These are phyloP conservation scores for Coregonus clupeaformis DNA, from an alignment of 2,113 vertebrate species.

Conservation along the genomic window DNA sequence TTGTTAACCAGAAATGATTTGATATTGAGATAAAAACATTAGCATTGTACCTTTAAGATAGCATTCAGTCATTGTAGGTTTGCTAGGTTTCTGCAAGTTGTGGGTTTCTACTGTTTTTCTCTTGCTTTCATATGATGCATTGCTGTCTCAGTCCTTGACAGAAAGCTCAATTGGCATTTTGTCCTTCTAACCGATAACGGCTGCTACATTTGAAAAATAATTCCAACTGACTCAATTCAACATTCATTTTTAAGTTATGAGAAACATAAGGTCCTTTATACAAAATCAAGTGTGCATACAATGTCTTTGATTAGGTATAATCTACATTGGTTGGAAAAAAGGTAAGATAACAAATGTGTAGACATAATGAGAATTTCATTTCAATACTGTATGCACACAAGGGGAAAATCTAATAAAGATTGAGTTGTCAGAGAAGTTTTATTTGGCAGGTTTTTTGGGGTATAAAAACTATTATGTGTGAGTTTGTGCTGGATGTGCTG, in stretches of 20 bases:
- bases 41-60: too few species aligned
- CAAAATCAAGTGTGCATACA: not conserved
- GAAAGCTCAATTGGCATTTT: not conserved
- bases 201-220: conserved; percentile 2
- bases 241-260: conserved; percentile 1
- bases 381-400: too few species aligned
- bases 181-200: not conserved
- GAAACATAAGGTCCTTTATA: not conserved
- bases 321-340: not conserved
- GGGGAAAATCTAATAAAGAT: conserved; percentile 6
- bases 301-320: not conserved
- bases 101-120: not conserved
- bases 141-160: not conserved
- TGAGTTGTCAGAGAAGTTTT: not conserved
- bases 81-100: not conserved
- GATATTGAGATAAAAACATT: too few species aligned
- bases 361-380: not conserved
- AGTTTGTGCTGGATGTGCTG: not conserved
- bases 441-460: not conserved
- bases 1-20: too few species aligned
- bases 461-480: too few species aligned
- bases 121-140: not conserved
- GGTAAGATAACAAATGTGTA: not conserved
- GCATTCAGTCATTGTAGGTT: too few species aligned
- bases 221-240: not conserved